phyloP scores from a whole-genome alignment of 2,797 vertebrate species.

The Limnodromus scolopaceus region DNA sequence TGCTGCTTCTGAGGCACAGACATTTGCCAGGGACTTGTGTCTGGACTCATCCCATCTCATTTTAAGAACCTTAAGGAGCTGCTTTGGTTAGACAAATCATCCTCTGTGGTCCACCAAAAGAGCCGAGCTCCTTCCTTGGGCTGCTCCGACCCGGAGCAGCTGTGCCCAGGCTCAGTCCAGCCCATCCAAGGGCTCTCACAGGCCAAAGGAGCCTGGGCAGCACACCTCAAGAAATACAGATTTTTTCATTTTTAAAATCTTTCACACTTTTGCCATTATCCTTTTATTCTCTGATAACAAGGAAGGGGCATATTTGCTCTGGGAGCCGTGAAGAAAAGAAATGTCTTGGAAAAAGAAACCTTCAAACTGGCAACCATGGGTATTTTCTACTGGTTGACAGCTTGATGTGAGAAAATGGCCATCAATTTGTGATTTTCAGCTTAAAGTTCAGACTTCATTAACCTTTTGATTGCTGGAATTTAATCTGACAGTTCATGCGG shows the following conservation, averaged over 20 bases:
- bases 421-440: not conserved
- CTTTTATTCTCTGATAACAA: not conserved
- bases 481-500: not conserved
- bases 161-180: not conserved
- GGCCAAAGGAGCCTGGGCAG: not conserved
- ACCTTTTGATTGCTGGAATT: conserved; percentile 40
- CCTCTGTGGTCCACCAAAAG: not conserved
- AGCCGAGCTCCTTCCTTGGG: not conserved
- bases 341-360: not conserved
- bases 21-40: not conserved
- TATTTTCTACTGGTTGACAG: not conserved
- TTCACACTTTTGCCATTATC: rapidly evolving
- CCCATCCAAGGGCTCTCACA: not conserved
- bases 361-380: not conserved
- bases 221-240: not conserved
- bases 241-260: not conserved
- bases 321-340: not conserved
- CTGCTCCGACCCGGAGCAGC: not conserved
- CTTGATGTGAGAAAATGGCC: not conserved
- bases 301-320: not conserved
- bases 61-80: not conserved
- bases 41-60: not conserved
- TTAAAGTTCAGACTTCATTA: conserved; percentile 41
- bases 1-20: not conserved
- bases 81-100: not conserved